Evolutionary conservation across 2,113 vertebrate species (phyloP), one percentile per base, ranked within the genome.

Genomic region (Xiphorhynchus elegans): DNA sequence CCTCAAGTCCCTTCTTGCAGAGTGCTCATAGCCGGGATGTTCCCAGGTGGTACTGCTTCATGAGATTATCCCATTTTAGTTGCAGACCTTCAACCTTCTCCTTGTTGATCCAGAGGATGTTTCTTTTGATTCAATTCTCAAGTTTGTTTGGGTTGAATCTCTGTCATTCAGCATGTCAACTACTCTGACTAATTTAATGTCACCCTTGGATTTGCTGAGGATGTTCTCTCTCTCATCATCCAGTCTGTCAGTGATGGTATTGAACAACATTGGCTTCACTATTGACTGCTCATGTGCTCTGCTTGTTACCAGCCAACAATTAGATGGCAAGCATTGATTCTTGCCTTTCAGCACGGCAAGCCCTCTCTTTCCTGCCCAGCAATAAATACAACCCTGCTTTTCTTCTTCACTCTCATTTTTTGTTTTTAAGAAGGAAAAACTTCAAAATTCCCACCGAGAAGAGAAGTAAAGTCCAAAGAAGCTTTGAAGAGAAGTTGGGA

Each of bases 21-120:
- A 18, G 6, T 10, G 3, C 42, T 83, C 2, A 0, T 42, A 75
- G 14, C 26, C 0, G 0, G 8, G 52, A n/a, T 35, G 4, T 70
- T 91, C 46, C 23, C 18, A 28, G 42, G 17, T 35, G 21, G 6
- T 73, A 23, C 42, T 77, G 31, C n/a, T 84, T 28, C 55, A 18
- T 2, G 5, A 13, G 10, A 13, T 66, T 68, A 39, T 84, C 6
- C 24, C 9, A 10, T 50, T 40, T n/a, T n/a, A 24, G 44, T 18
- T 40, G 17, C 31, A 83, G 49, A 90, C 3, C 15, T 73, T 87
- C 12, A 23, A 21, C 26, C 19, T 82, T 64, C 24, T 82, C 31
- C 28, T 60, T 83, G 20, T 44, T 76, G 52, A 44, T 79, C 11
- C 25, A 74, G 9, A 17, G 19, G 28, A 73, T 72, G 6, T 31